Evolutionary conservation across 2,888 invertebrate species (phyloP).

Genomic region (Ecliptopera silaceata): DNA sequence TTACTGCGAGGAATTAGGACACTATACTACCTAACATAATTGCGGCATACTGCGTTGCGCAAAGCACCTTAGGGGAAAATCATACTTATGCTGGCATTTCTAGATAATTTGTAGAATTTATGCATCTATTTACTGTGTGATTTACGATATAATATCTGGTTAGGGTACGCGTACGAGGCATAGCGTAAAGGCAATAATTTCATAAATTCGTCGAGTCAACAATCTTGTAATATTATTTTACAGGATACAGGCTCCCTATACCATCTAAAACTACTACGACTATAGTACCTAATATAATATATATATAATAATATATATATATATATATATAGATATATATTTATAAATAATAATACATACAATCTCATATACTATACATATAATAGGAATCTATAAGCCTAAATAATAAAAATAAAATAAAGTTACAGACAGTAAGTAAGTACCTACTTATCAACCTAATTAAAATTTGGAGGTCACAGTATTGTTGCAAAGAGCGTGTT

Average conservation of each 20-base stretch:
- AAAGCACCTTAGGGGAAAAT: slow-evolving; percentile 35
- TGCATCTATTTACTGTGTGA: slow-evolving; percentile 26
- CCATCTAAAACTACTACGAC: too few relatives aligned
- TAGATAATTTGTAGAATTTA: slow-evolving; percentile 42
- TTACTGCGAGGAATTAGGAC: slow-evolving; percentile 48
- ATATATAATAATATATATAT: too few relatives aligned
- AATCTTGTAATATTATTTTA: too few relatives aligned
- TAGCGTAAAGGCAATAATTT: too few relatives aligned
- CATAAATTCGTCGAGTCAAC: too few relatives aligned
- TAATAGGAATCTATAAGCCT: too few relatives aligned
- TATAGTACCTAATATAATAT: too few relatives aligned
- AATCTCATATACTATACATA: too few relatives aligned
- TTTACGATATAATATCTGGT: slow-evolving; percentile 22
- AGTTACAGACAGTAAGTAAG: neutral
- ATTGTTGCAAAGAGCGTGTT: slow-evolving; percentile 46
- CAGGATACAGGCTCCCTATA: too few relatives aligned
- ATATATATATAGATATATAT: too few relatives aligned
- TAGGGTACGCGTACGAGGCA: neutral
- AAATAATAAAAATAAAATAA: too few relatives aligned
- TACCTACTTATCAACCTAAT: neutral
- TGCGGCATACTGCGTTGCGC: slow-evolving; percentile 43
- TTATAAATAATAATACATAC: too few relatives aligned
- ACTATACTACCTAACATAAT: slow-evolving; percentile 41
- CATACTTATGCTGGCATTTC: slow-evolving; percentile 34
- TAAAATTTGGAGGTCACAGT: slow-evolving; percentile 41